Evolutionary conservation across 2,888 invertebrate genomes (phyloP), one percentile per base, ranked within the genome.

Genomic region (Acleris literana): DNA sequence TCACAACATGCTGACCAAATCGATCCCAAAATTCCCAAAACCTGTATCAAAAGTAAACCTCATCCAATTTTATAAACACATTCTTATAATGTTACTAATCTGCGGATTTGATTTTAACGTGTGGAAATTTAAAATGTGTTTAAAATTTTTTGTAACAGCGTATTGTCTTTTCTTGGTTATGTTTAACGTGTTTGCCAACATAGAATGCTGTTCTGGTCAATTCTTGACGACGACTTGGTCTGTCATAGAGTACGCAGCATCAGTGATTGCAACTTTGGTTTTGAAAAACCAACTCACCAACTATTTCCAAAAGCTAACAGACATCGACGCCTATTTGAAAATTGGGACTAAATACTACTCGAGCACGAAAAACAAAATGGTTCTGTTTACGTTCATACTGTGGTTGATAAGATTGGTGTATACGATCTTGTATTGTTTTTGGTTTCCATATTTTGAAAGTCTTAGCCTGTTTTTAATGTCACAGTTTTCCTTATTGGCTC

Each of bases 51-150:
- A 70, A 74, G 52, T 63, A 70, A 63, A 66, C 53, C 69, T 84
- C 25, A 70, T 77, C 2, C 56, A 69, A 16, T 70, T 84, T 6
- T 88, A 84, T 58, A 78, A 78, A 54, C 74, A 79, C 0, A 71
- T 89, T 17, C 62, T 90, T 1, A 68, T 83, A 2, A 25, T 80
- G 11, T 71, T 91, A 16, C 67, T 87, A 0, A 69, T 88, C 1
- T 86, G 84, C 66, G 91, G 91, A 1, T 89, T 82, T 63, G 84
- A 90, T 72, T 87, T 85, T 7, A 80, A 81, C 65, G 73, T 82
- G 9, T 84, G 80, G 60, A 79, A 79, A 58, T 70, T 75, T 5
- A 81, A 73, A 7, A 54, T 74, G 0, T 52, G 75, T 16, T 68
- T 76, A 0, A 79, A 74, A 66, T 44, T 74, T 3, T 9, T 74